Evolutionary conservation across 2,888 invertebrate genomes (phyloP), one percentile per base, ranked within the genome.

Genomic region (Lacanobia oleracea): DNA sequence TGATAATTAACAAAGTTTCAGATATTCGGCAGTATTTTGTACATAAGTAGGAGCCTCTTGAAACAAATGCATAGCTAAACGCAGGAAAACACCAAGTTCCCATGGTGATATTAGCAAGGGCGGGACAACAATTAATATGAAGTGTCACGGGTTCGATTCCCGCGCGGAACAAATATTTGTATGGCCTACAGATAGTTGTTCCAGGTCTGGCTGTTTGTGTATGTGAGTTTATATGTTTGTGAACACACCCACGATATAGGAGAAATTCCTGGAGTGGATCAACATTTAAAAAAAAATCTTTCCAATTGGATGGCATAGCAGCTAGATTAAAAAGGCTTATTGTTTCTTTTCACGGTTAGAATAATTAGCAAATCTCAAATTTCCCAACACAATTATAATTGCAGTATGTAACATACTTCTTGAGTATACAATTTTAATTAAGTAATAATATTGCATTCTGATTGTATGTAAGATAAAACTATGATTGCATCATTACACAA

Each of bases 371-470:
- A 53, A 77, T 43, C 48, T 59, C 18, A 61, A 60, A 69, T 81
- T 78, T 84, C 67, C 48, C 67, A 84, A 81, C 61, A 40, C 40
- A 53, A 62, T 81, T 72, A 43, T 71, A 72, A 76, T 76, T 53
- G 21, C 53, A 59, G 33, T 56, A 50, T 70, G 27, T 23, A 78
- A 75, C 53, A 69, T 59, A 69, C 45, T 60, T 69, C 40, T 51
- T 75, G 37, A 64, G 50, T 53, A 67, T 70, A 64, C 10, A 16
- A 65, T 81, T 80, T 75, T 72, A 61, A 84, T 61, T 72, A 61
- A 54, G 23, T 61, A 67, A 81, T 59, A 59, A 81, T 59, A 59
- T 64, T 72, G 53, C 45, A 72, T 70, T 68, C 66, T 65, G 82
- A 79, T 75, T 61, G 67, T 60, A 9, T 40, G 27, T 66, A 43